phyloP scores from a whole-genome alignment of 2,113 vertebrate species.

The Kryptolebias marmoratus region DNA sequence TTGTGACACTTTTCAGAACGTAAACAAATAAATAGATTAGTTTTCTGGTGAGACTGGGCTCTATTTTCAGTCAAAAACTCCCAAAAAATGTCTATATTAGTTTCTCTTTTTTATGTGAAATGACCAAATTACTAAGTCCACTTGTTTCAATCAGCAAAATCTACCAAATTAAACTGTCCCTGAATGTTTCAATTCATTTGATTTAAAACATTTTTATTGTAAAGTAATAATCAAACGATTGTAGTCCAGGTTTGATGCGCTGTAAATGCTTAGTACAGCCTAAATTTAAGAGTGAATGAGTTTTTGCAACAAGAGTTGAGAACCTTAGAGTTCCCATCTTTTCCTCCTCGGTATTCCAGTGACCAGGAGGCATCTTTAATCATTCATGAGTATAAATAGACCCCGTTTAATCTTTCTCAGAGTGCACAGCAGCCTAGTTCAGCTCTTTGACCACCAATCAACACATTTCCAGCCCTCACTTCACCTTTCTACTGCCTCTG shows the following conservation, averaged over 20 bases:
- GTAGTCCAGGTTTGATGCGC: neutral
- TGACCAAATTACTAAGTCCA: too few species aligned
- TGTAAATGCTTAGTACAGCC: constrained; percentile 11
- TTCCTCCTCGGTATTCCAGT: constrained; percentile 27
- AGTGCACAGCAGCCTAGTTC: constrained; percentile 47
- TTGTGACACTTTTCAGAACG: too few species aligned
- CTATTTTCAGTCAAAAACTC: neutral
- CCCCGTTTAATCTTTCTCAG: constrained; percentile 47
- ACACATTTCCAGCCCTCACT: constrained; percentile 32
- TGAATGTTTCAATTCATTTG: too few species aligned
- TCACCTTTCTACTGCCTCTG: constrained; percentile 18
- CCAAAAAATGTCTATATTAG: neutral
- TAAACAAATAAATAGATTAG: neutral
- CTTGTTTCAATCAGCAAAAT: too few species aligned
- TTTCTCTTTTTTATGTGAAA: too few species aligned
- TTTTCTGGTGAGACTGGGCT: neutral
- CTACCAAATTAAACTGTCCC: too few species aligned
- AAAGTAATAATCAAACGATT: neutral
- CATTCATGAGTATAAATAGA: constrained; percentile 49
- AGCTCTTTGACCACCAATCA: constrained; percentile 52
- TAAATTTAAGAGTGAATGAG: neutral
- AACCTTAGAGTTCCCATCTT: constrained; percentile 18
- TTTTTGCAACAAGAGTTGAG: neutral
- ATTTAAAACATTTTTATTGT: neutral
- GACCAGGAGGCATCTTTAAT: constrained; percentile 48